A percentile compares a stretch with the other conserved stretches of the same genome.
phyloP scores from a whole-genome alignment of 1,140 invertebrate genomes.

The Aphidius gifuensis region DNA sequence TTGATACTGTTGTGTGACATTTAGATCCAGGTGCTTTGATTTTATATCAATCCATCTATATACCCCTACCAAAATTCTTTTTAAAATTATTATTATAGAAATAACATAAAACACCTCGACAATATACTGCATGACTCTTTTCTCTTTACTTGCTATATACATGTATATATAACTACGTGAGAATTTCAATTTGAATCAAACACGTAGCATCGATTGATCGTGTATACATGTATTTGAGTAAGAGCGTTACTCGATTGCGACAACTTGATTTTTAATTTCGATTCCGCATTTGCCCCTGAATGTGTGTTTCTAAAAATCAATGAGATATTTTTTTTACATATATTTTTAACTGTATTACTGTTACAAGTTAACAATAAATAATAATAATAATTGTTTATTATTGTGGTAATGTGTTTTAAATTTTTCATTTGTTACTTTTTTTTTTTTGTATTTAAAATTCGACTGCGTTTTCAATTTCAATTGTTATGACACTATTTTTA shows the following conservation, averaged over 20 bases:
- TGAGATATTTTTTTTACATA: not conserved
- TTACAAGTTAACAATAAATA: too few relatives aligned
- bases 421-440: too few relatives aligned
- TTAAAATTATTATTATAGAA: too few relatives aligned
- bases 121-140: not conserved
- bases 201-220: conserved; percentile 3
- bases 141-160: conserved; percentile 4
- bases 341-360: too few relatives aligned
- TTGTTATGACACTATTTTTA: too few relatives aligned
- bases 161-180: not conserved
- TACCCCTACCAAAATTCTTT: too few relatives aligned
- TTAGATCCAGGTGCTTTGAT: too few relatives aligned
- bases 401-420: too few relatives aligned
- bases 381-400: not conserved
- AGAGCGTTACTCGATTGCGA: conserved; percentile 3
- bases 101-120: not conserved
- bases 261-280: conserved; percentile 11
- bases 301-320: not conserved
- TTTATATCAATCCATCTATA: too few relatives aligned
- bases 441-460: too few relatives aligned
- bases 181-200: conserved; percentile 5
- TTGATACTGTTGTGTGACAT: too few relatives aligned
- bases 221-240: not conserved
- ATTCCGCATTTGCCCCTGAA: conserved; percentile 17
- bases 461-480: too few relatives aligned